Conservation (phyloP, 1,140 invertebrate species). For the Drosophila albomicans region DNA sequence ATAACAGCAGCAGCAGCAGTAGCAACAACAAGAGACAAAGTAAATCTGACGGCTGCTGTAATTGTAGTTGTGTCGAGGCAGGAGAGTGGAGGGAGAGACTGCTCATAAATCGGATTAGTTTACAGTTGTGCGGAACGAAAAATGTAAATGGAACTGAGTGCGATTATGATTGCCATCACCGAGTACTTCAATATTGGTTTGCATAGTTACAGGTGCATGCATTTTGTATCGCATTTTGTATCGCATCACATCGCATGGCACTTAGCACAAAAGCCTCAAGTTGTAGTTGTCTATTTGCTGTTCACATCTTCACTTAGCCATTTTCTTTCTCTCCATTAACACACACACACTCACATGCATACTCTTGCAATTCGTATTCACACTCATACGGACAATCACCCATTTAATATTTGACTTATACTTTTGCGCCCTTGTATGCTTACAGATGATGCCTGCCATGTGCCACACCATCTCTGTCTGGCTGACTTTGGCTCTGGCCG, state of each 20-base stretch:
- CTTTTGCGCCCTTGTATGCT: conserved; percentile 22
- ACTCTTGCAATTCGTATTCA: not conserved
- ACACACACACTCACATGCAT: not conserved
- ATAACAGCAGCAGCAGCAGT: not conserved
- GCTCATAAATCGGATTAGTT: conserved; percentile 70
- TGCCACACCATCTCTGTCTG: conserved; percentile 97
- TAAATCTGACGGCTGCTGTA: conserved; percentile 43
- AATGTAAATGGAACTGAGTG: conserved; percentile 3
- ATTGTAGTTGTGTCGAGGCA: conserved; percentile 51
- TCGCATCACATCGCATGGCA: not conserved
- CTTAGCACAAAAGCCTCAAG: not conserved
- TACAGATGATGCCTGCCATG: conserved; percentile 90
- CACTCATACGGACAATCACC: not conserved
- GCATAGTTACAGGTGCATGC: not conserved
- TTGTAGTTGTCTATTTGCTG: not conserved
- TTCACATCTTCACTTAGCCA: not conserved
- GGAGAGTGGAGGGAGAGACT: not conserved
- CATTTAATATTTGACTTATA: conserved; percentile 19
- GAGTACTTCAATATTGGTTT: conserved; percentile 2
- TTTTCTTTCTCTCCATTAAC: conserved; percentile 3
- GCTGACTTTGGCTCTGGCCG: conserved; percentile 94
- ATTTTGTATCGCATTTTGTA: too few species aligned
- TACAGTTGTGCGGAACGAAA: conserved; percentile 43
- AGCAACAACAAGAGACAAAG: conserved; percentile 6
- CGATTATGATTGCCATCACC: not conserved